phyloP scores from a whole-genome alignment of 2,888 invertebrate species.

The Rhaphigaster nebulosa region DNA sequence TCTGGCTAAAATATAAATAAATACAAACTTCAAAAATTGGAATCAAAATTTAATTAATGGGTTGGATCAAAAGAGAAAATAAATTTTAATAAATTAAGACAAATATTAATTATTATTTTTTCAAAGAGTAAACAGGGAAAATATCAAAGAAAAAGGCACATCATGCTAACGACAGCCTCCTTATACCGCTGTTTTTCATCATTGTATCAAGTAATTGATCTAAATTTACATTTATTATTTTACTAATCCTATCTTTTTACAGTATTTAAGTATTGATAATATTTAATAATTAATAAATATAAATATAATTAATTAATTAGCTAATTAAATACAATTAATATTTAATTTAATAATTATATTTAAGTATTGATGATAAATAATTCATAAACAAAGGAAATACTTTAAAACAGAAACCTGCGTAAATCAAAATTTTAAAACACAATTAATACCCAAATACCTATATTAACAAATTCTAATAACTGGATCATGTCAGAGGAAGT shows the following conservation, averaged over 20 bases:
- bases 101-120: neutral
- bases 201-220: neutral
- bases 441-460: neutral
- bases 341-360: neutral
- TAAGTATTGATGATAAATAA: neutral
- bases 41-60: neutral
- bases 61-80: neutral
- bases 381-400: neutral
- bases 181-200: neutral
- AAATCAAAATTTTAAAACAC: neutral
- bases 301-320: too few species aligned
- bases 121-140: neutral
- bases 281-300: neutral
- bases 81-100: neutral
- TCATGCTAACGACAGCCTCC: neutral
- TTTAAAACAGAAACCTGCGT: neutral
- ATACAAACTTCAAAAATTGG: neutral
- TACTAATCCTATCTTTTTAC: neutral
- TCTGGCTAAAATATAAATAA: slow-evolving; percentile 36
- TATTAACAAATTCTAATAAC: neutral
- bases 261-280: too few species aligned
- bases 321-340: too few species aligned
- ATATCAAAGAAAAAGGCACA: neutral
- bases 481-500: neutral
- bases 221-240: neutral